Base-by-base conservation (phyloP, 2,797 vertebrate species). In the Syngnathus acus region DNA sequence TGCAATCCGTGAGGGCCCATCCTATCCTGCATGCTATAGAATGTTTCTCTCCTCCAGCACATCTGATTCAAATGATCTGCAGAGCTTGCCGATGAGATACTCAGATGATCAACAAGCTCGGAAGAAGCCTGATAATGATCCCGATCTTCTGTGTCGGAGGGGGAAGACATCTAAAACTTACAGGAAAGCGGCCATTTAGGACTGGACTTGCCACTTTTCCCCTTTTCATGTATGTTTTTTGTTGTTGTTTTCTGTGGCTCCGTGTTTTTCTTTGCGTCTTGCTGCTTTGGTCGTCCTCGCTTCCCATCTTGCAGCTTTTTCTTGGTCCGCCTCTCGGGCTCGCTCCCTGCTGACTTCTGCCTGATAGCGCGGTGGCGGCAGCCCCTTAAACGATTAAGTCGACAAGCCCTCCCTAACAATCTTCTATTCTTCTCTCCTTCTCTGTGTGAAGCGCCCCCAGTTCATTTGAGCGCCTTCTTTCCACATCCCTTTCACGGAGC, bases 351-450 rank as follows among this genome's bases (percentile, higher is more conserved):
- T 83, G 85, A 81, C 84, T 74, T 80, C 73, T 67, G 77, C 80
- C 80, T 76, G 79, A 87, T 81, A 79, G 79, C 78, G 72, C 78
- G 57, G 78, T 11, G 5, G 42, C 42, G 26, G 26, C 81, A 79
- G 77, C 82, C 74, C 78, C 81, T 83, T 76, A 70, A 83, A 77
- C 74, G 86, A 89, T 89, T 87, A 88, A 89, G 86, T 86, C 78
- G 2, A 45, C 60, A 62, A 62, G 45, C 60, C 60, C 60, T 62
- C 40, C 60, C 14, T 26, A 62, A 62, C 40, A 62, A 45, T 62
- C 60, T 23, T 43, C 40, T 8, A 26, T 62, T 42, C 60, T 23
- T 62, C 60, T 39, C 21, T 62, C 60, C 60, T 19, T 62, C 39
- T 62, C 60, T 1, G 11, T 45, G 60, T 45, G 60, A 62, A 62